Conservation (phyloP, 2,797 vertebrate species). For the Anolis apletophallus region DNA sequence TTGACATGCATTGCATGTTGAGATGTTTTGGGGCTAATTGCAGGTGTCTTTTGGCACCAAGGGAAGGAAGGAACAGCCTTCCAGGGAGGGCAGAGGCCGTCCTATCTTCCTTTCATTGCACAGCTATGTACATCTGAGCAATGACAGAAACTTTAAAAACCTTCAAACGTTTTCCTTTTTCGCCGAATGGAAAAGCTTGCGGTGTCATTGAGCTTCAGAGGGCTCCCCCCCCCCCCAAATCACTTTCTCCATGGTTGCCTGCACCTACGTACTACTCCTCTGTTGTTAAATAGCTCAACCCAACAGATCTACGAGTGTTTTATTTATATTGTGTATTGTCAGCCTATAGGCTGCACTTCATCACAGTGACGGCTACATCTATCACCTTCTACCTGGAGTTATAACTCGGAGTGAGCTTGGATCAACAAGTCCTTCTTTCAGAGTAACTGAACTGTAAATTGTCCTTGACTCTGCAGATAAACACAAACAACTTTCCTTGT, state of each 20-base stretch:
- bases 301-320: constrained; percentile 67
- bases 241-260: constrained; percentile 28
- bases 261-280: constrained; percentile 18
- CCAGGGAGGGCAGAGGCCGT: no score
- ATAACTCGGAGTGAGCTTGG: constrained; percentile 68
- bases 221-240: constrained; percentile 15
- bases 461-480: constrained; percentile 78
- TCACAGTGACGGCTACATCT: constrained; percentile 76
- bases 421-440: constrained; percentile 79
- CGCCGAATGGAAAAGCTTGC: accelerated
- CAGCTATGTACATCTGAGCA: no score
- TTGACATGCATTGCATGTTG: no score
- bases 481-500: constrained; percentile 72
- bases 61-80: no score
- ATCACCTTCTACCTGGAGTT: constrained; percentile 76
- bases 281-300: constrained; percentile 65
- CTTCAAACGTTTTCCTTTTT: not conserved
- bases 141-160: no score
- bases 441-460: constrained; percentile 79
- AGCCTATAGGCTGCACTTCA: constrained; percentile 60
- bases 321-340: constrained; percentile 75
- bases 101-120: no score
- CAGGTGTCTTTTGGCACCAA: no score
- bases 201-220: constrained; percentile 11
- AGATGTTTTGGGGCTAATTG: no score